Percentiles rank a stretch among this genome's conserved stretches.
Conservation (phyloP, 2,888 invertebrate species). For the Gastracanthus pulcherrimus region DNA sequence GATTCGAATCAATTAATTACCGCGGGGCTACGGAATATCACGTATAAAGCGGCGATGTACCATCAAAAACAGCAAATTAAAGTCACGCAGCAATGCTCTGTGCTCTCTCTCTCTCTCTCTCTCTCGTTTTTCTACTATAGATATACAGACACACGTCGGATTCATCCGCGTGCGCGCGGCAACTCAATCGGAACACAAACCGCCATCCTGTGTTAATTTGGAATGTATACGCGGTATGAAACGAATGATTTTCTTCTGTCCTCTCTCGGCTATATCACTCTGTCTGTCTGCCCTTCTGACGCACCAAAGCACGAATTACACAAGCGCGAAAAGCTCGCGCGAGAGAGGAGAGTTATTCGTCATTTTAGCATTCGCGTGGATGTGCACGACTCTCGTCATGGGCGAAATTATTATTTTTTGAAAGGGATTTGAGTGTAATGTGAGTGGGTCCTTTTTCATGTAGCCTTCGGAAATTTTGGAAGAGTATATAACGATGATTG, state of each 20-base stretch:
- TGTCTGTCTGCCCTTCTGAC: no score
- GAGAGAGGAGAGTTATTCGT: no score
- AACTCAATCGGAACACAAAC: not conserved
- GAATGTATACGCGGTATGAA: not conserved
- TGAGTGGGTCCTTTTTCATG: no score
- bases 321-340: no score
- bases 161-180: not conserved
- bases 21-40: not conserved
- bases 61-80: constrained; percentile 1
- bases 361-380: no score
- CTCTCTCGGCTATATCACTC: no score
- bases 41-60: not conserved
- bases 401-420: no score
- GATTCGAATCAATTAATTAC: constrained; percentile 35
- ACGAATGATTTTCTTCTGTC: not conserved
- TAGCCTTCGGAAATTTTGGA: no score
- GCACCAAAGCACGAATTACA: no score
- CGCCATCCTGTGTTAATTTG: not conserved
- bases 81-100: not conserved
- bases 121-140: constrained; percentile 7
- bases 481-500: no score
- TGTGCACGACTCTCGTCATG: no score
- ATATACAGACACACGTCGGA: not conserved
- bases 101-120: not conserved
- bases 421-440: no score